Base-by-base conservation (phyloP, 2,797 vertebrate genomes). In the Tenualosa thibaudeaui region DNA sequence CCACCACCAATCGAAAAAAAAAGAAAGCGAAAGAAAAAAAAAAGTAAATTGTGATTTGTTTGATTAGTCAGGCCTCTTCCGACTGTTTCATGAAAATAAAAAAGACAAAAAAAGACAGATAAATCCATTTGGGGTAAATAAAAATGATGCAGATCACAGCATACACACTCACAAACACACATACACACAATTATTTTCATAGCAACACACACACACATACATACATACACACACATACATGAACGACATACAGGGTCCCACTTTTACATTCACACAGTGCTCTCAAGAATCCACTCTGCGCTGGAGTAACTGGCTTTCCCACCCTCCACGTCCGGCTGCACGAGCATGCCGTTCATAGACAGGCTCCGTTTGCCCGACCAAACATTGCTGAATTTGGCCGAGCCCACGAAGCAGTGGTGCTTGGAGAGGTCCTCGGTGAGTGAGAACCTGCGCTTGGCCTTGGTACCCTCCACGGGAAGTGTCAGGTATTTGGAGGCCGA, bases 241-340 rank as follows among this genome's bases (percentile, higher is more conserved):
- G 62, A 68, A 62, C 65, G 50, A 78, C 37, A 75, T 37, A 49
- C 46, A 8, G 46, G 7, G 46, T 40, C 89, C 88, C 53, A 83
- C 86, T 22, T n/a, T 82, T 88, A 89, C 89, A 89, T 90, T 98
- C 94, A 98, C 92, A 99, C 96, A 81, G 97, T 97, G 94, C 97
- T 98, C 94, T 98, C 97, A 92, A 98, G 94, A 95, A 98, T 96
- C 96, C 96, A 98, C 94, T 98, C 97, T 81, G 97, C 96, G 87
- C 97, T 95, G 87, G 94, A 95, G 90, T 93, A 92, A 86, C 93
- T 90, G 56, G 93, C 94, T 94, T 95, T 96, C 89, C 95, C 95
- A 0, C 94, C 93, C 85, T 93, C 93, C 88, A 87, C 91, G 0
- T 91, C 93, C 10, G 91, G 93, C n/a, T 90, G 95, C 88, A 95